Evolutionary conservation across 2,797 vertebrate genomes (phyloP).

Genomic region (Neopelma chrysocephalum): DNA sequence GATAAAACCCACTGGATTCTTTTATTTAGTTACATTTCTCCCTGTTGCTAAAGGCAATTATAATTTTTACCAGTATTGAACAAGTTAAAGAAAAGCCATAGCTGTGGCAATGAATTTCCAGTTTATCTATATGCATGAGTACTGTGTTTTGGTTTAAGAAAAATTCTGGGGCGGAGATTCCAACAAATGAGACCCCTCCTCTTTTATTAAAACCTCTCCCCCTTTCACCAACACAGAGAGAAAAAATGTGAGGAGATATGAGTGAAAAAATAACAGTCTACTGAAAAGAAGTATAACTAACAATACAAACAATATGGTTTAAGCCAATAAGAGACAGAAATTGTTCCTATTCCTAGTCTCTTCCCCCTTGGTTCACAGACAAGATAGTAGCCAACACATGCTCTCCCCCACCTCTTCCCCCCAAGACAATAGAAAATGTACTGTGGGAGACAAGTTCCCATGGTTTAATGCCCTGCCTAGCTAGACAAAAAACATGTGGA

Average conservation of each 20-base stretch:
- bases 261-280: background rate
- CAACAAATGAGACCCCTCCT: background rate
- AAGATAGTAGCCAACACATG: background rate
- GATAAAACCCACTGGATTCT: background rate
- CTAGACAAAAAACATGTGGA: background rate
- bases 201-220: background rate
- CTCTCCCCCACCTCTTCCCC: background rate
- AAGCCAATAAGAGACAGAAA: background rate
- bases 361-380: background rate
- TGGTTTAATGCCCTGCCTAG: background rate
- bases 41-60: background rate
- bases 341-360: background rate
- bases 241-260: background rate
- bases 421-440: background rate
- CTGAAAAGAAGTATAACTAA: background rate
- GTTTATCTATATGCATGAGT: background rate
- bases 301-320: background rate
- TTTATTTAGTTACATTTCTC: background rate
- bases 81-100: background rate
- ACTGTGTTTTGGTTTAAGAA: background rate
- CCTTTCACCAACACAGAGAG: background rate
- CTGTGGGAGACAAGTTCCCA: background rate
- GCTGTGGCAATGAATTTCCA: background rate
- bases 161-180: background rate
- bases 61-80: background rate